Evolutionary conservation across 1,140 invertebrate species (phyloP), one percentile per base, ranked within the genome.

Genomic region (Hycleus cichorii): DNA sequence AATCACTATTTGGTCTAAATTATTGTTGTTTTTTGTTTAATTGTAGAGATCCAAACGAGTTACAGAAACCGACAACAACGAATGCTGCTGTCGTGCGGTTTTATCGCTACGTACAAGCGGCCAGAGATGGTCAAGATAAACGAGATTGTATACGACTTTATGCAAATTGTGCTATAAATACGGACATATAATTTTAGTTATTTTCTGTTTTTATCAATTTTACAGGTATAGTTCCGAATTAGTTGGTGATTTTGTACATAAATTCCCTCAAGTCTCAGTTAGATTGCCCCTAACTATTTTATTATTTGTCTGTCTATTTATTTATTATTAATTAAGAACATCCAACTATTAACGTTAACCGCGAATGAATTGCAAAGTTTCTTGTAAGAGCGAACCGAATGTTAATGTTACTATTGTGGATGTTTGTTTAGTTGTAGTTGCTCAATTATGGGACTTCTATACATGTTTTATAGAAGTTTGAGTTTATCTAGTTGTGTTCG

Each of bases 61-160:
- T 91, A 48, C 80, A 86, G 47, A 80, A 82, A 62, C 82, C 82
- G 25, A 80, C 78, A 10, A 73, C 76, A 18, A 80, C 80, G 54
- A 89, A 86, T 73, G 76, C 78, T 61, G 84, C 85, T 55, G 88
- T 89, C 44, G 74, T 88, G 18, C 80, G 85, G 39, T 92, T 90
- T 72, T 87, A 88, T 73, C 80, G 80, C 67, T 90, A 91, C 65
- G 80, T 91, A 5, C 83, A 85, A 68, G 87, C 90, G 0, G 90
- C 90, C 2, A 81, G 88, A 66, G 82, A 89, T 69, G 90, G 90
- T 2, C 89, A 91, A 75, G 87, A 90, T 58, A 79, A 84, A 62
- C 85, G 84, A 59, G 85, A 91, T 68, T 92, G 90, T 67, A 60
- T 81, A 0, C 68, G 75, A 65, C 67, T 83, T 1, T 90, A 90